Evolutionary conservation across 2,888 invertebrate genomes (phyloP), one percentile per base, ranked within the genome.

Genomic region (Monopis laevigella): DNA sequence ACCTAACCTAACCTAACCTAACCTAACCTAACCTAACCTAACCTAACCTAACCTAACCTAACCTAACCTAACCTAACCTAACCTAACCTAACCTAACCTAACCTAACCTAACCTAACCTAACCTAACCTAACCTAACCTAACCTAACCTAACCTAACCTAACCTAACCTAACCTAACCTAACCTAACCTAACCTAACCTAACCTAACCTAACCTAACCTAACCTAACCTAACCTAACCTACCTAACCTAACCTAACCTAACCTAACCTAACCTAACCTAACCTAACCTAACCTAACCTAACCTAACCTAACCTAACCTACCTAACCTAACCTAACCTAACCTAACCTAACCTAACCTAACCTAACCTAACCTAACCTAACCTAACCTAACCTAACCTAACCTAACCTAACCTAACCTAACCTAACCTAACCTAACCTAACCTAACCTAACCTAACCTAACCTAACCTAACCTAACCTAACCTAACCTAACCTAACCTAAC

Each of bases 1-100:
- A 39, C 39, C 39, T 26, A 39, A 39, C 39, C 39, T 39, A 39
- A 39, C 39, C 39, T 39, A 39, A 39, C 39, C 39, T 39, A 39
- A 39, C 39, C 39, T 39, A 24, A 39, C 40, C 27, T 16, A 41
- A 41, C 41, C 41, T 34, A 41, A 41, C 32, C 32, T 14, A 43
- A 43, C 43, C 43, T 43, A 43, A 43, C 43, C 43, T 43, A 43
- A 43, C 43, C 39, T 34, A 39, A 39, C 39, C 34, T 32, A 39
- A 39, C 32, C 43, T 39, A 39, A 43, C 39, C 43, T 39, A 39
- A 43, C 39, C 43, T 39, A 39, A 43, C 39, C 43, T 39, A 39
- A 43, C 39, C 43, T 39, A 43, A 39, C 43, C 40, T 43, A 40
- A 40, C 40, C 40, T 29, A 43, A 32, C 32, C 32, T 32, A 32